These are phyloP conservation scores for Serinus canaria DNA, from an alignment of 2,113 vertebrate species.

Conservation along the genomic window DNA sequence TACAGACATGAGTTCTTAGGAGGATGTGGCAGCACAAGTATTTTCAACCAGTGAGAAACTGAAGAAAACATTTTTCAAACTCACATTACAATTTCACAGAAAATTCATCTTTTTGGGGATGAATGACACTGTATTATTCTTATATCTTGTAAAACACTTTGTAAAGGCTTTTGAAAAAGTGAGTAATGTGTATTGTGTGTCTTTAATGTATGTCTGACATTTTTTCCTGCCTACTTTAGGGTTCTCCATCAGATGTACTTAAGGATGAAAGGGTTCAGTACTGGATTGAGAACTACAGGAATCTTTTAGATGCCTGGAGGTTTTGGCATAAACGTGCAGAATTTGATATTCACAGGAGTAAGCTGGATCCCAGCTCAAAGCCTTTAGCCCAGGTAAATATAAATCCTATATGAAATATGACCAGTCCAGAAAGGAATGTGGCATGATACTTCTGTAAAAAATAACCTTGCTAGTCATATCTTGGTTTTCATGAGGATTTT, in stretches of 20 bases:
- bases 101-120: background rate
- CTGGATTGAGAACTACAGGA: conserved; percentile 98
- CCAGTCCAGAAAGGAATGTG: background rate
- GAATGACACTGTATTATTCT: background rate
- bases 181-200: background rate
- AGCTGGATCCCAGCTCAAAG: conserved; percentile 96
- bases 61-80: background rate
- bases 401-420: background rate
- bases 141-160: background rate
- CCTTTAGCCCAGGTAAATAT: conserved; percentile 90
- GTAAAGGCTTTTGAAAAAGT: background rate
- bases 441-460: background rate
- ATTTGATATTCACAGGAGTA: conserved; percentile 97
- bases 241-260: conserved; percentile 88
- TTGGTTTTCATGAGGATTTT: background rate
- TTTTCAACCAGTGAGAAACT: background rate
- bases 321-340: conserved; percentile 99
- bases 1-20: background rate
- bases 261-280: conserved; percentile 96
- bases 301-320: conserved; percentile 95
- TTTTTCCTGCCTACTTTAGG: conserved; percentile 71
- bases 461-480: background rate
- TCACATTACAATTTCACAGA: background rate
- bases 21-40: background rate
- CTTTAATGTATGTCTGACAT: background rate